These are phyloP conservation scores for Lasioglossum leucozonium DNA, from an alignment of 2,888 invertebrate species.

Conservation along the genomic window DNA sequence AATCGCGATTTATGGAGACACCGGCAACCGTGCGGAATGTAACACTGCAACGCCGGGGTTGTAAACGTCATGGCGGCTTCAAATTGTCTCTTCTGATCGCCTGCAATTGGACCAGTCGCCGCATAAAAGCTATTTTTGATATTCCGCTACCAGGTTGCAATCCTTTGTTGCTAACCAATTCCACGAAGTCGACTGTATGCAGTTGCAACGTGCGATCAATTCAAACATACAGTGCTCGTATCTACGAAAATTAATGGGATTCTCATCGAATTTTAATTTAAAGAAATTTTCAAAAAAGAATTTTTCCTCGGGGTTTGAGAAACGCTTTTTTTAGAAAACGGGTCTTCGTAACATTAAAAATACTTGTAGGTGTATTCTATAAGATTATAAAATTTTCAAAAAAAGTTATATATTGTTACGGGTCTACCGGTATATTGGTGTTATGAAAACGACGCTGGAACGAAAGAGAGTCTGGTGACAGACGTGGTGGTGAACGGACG, in stretches of 20 bases:
- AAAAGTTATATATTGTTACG: too few relatives aligned
- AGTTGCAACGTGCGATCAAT: neutral
- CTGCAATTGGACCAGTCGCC: neutral
- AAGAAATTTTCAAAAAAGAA: neutral
- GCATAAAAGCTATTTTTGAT: neutral
- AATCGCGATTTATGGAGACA: conserved; percentile 23
- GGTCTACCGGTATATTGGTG: too few relatives aligned
- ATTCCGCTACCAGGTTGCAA: neutral
- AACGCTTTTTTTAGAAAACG: too few relatives aligned
- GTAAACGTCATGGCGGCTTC: neutral
- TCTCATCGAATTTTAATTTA: neutral
- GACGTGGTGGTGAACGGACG: too few relatives aligned
- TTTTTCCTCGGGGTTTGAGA: neutral
- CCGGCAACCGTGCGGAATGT: conserved; percentile 8
- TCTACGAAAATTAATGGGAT: neutral
- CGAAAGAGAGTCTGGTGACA: too few relatives aligned
- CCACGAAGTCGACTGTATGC: neutral
- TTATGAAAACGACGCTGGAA: too few relatives aligned
- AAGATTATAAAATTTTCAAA: neutral
- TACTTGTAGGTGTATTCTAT: too few relatives aligned
- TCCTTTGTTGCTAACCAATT: neutral
- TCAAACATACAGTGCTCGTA: neutral
- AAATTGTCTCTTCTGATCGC: neutral
- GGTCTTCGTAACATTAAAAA: neutral
- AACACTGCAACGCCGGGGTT: neutral